These are phyloP conservation scores for Netelia fuscicornis DNA, from an alignment of 2,888 invertebrate genomes.

Conservation along the genomic window DNA sequence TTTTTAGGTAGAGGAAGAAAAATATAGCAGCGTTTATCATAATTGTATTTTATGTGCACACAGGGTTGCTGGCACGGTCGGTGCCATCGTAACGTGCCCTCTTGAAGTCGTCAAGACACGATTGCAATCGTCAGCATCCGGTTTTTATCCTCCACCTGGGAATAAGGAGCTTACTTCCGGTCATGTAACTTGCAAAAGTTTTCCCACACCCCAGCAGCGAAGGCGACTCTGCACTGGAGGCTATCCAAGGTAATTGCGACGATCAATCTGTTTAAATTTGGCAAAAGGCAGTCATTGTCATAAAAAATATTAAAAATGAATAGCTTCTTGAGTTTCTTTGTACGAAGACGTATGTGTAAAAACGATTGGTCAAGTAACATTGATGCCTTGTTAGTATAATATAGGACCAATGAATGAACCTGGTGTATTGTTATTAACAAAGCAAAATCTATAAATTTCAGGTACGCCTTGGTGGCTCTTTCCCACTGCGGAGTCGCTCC, in stretches of 20 bases:
- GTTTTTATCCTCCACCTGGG: slow-evolving; percentile 83
- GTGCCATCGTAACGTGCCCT: slow-evolving; percentile 98
- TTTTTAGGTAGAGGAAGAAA: neutral
- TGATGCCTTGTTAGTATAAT: no score
- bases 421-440: neutral
- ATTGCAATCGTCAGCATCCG: slow-evolving; percentile 95
- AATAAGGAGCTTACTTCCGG: slow-evolving; percentile 82
- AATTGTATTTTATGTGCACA: slow-evolving; percentile 73
- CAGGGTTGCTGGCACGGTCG: slow-evolving; percentile 98
- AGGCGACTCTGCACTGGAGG: slow-evolving; percentile 90
- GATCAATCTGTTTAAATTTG: neutral
- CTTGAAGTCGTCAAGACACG: slow-evolving; percentile 99
- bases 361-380: no score
- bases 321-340: no score
- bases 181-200: slow-evolving; percentile 86
- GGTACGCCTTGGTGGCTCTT: slow-evolving; percentile 86
- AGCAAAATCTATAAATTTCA: slow-evolving; percentile 61
- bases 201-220: slow-evolving; percentile 88
- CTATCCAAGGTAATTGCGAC: slow-evolving; percentile 78
- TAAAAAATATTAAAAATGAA: no score
- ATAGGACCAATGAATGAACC: neutral
- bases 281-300: no score
- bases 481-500: slow-evolving; percentile 88
- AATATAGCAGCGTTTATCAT: neutral
- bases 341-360: no score